These are phyloP conservation scores for Galeruca laticollis DNA, from an alignment of 2,888 invertebrate genomes.

Conservation along the genomic window DNA sequence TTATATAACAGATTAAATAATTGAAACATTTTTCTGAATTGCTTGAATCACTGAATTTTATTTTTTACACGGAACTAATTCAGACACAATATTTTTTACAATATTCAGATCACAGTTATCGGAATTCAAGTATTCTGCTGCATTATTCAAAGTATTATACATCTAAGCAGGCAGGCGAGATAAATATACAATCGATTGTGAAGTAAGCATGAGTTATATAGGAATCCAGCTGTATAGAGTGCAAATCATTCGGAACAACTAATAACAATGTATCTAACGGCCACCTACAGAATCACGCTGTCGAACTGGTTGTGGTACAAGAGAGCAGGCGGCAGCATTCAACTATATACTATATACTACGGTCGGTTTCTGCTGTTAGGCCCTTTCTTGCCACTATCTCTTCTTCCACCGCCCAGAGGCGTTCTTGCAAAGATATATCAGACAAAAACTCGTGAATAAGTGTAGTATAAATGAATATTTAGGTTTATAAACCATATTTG, in stretches of 20 bases:
- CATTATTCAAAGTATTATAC: conserved; percentile 30
- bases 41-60: not conserved
- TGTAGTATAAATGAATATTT: conserved; percentile 10
- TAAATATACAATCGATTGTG: conserved; percentile 44
- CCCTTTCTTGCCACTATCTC: conserved; percentile 47
- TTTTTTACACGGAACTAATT: not conserved
- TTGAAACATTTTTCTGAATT: not conserved
- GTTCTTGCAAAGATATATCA: conserved; percentile 13
- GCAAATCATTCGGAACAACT: conserved; percentile 58
- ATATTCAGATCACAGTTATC: conserved; percentile 11
- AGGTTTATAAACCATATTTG: too few species aligned
- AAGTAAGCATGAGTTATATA: conserved; percentile 52
- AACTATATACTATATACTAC: conserved; percentile 31
- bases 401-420: conserved; percentile 44
- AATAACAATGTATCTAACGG: conserved; percentile 59
- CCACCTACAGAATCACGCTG: conserved; percentile 63
- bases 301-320: conserved; percentile 57
- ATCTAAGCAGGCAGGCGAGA: conserved; percentile 17
- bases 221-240: conserved; percentile 50
- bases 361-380: conserved; percentile 40
- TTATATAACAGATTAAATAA: too few species aligned
- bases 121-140: conserved; percentile 15
- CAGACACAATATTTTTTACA: not conserved
- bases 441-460: conserved; percentile 43
- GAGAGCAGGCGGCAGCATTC: conserved; percentile 50